Percentiles rank a stretch among this genome's conserved stretches.
These are phyloP conservation scores for Botia kubotai DNA, from an alignment of 2,797 vertebrate species.

Conservation along the genomic window DNA sequence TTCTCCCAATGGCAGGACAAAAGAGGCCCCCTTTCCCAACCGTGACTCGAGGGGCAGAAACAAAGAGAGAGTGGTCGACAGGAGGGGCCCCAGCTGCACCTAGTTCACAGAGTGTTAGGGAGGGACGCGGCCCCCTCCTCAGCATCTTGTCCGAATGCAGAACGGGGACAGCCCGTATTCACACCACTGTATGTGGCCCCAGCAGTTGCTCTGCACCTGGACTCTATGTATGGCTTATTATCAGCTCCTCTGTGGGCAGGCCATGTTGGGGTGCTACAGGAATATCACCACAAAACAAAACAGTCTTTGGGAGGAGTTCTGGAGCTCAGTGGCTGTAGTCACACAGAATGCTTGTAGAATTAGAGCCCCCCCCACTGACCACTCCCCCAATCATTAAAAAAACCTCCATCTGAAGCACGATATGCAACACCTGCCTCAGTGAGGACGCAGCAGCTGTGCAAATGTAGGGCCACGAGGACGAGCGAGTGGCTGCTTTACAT, in stretches of 20 bases:
- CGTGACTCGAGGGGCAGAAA: conserved; percentile 68
- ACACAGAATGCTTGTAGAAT: conserved; percentile 62
- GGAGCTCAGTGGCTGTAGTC: conserved; percentile 56
- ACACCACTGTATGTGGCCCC: conserved; percentile 49
- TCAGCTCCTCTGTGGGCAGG: conserved; percentile 71
- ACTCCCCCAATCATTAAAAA: conserved; percentile 65
- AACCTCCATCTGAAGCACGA: conserved; percentile 72
- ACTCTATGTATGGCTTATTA: conserved; percentile 79
- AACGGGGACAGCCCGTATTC: conserved; percentile 51
- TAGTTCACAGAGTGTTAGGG: conserved; percentile 62
- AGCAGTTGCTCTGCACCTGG: conserved; percentile 79
- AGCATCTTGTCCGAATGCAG: conserved; percentile 26
- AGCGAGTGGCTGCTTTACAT: conserved; percentile 43
- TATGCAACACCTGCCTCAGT: conserved; percentile 79
- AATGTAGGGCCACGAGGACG: conserved; percentile 64
- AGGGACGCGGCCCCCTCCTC: conserved; percentile 23
- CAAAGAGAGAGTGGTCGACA: conserved; percentile 61
- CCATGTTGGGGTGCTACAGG: conserved; percentile 69
- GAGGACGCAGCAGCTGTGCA: conserved; percentile 70
- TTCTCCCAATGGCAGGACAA: conserved; percentile 72
- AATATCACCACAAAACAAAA: conserved; percentile 74
- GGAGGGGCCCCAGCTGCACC: conserved; percentile 77
- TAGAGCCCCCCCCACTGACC: conserved; percentile 55
- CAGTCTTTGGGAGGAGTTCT: conserved; percentile 64
- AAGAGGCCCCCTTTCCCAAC: conserved; percentile 73